Percentiles rank a stretch among this genome's conserved stretches.
Conservation (phyloP, 2,113 vertebrate genomes). For the Athene cunicularia region DNA sequence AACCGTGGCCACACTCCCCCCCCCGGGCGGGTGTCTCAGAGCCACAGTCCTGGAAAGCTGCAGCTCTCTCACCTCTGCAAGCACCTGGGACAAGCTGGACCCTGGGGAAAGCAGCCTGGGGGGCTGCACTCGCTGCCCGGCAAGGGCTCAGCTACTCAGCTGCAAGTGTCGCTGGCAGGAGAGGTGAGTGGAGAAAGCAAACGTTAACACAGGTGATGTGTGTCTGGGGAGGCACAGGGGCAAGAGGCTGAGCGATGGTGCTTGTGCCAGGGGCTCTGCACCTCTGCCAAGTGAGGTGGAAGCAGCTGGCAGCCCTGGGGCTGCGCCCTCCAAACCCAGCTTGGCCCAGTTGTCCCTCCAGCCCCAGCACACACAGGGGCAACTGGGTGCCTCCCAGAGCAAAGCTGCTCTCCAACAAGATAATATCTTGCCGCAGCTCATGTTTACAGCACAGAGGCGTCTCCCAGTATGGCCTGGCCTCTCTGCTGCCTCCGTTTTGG, state of each 20-base stretch:
- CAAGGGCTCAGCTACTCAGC: background rate
- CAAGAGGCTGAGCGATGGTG: background rate
- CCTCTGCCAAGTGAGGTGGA: background rate
- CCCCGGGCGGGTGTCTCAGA: background rate
- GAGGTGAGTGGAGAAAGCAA: background rate
- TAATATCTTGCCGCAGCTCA: background rate
- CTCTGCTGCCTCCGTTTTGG: slow-evolving; percentile 16
- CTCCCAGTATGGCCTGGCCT: background rate
- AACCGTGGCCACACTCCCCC: background rate
- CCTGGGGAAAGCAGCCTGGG: background rate
- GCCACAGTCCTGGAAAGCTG: background rate
- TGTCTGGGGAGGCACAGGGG: background rate
- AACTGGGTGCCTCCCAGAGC: background rate
- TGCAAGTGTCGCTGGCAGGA: background rate
- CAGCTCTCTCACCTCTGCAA: background rate
- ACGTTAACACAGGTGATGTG: rapidly evolving
- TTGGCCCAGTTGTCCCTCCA: background rate
- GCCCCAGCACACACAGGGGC: background rate
- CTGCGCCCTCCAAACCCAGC: background rate
- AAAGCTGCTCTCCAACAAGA: background rate
- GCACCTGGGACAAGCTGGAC: background rate
- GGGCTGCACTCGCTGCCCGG: rapidly evolving
- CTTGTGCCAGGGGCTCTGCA: background rate
- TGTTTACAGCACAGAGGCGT: background rate
- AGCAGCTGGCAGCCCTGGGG: background rate